These are phyloP conservation scores for Tenthredo scrophulariae DNA, from an alignment of 2,888 invertebrate species.

Conservation along the genomic window DNA sequence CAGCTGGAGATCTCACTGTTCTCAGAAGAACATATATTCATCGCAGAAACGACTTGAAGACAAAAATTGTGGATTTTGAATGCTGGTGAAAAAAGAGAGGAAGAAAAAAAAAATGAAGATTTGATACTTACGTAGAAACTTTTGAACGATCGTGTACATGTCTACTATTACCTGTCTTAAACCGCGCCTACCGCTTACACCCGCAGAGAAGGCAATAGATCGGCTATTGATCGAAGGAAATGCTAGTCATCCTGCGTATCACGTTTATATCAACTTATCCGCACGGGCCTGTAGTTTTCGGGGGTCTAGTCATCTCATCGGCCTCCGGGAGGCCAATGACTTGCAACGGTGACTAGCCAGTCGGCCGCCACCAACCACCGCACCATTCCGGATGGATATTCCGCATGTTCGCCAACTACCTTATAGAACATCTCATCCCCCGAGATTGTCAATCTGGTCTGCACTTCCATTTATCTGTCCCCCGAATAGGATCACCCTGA, in stretches of 20 bases:
- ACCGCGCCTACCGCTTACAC: conserved; percentile 46
- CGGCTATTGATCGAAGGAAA: conserved; percentile 68
- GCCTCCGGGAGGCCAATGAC: conserved; percentile 63
- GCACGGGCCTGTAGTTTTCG: conserved; percentile 61
- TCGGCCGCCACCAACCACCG: conserved; percentile 45
- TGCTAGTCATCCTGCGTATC: conserved; percentile 65
- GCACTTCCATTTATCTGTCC: conserved; percentile 55
- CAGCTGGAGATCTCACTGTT: not conserved
- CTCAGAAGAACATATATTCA: not conserved
- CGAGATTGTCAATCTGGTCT: conserved; percentile 38
- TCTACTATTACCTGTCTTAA: conserved; percentile 41
- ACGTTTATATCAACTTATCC: conserved; percentile 71
- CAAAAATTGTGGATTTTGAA: not conserved
- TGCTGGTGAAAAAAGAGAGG: not conserved
- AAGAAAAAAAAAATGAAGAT: not conserved
- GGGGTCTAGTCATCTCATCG: conserved; percentile 67
- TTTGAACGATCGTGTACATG: conserved; percentile 7
- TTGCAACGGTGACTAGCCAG: conserved; percentile 64
- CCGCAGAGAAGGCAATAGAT: conserved; percentile 59
- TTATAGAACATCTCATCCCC: conserved; percentile 18
- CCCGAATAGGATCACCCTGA: conserved; percentile 51
- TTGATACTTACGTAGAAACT: not conserved
- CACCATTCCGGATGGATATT: conserved; percentile 45
- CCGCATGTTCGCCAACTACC: conserved; percentile 25
- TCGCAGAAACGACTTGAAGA: not conserved